Conservation (phyloP, 2,888 invertebrate genomes). For the Pyrrhia umbra region DNA sequence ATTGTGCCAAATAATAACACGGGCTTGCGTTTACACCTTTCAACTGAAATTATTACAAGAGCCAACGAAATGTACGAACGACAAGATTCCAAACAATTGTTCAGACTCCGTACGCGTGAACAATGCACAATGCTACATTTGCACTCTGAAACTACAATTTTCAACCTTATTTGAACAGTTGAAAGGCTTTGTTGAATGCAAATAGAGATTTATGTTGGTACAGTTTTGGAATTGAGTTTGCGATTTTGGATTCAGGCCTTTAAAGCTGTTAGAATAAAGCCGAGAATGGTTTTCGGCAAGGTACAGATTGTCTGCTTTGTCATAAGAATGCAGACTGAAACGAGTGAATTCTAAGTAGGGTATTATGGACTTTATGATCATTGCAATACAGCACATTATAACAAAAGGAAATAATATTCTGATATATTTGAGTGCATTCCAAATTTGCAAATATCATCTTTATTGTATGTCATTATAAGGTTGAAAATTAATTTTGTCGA, state of each 20-base stretch:
- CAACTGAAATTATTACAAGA: constrained; percentile 56
- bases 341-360: constrained; percentile 9
- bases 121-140: constrained; percentile 24
- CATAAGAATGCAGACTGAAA: constrained; percentile 37
- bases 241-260: constrained; percentile 29
- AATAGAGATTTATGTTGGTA: constrained; percentile 19
- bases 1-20: constrained; percentile 60
- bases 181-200: constrained; percentile 22
- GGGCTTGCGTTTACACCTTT: constrained; percentile 56
- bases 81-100: constrained; percentile 60
- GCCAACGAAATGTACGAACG: constrained; percentile 58
- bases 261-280: constrained; percentile 19
- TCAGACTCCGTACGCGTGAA: constrained; percentile 35
- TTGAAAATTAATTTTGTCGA: constrained; percentile 24
- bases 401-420: not conserved
- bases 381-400: constrained; percentile 4
- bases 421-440: not conserved
- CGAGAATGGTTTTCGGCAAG: constrained; percentile 4
- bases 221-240: constrained; percentile 7
- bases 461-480: constrained; percentile 1
- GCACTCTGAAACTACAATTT: constrained; percentile 2
- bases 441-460: constrained; percentile 8
- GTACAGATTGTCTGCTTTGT: constrained; percentile 1
- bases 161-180: constrained; percentile 19
- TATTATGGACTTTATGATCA: constrained; percentile 38